phyloP scores from a whole-genome alignment of 2,113 vertebrate genomes.

The Melierax canorus region DNA sequence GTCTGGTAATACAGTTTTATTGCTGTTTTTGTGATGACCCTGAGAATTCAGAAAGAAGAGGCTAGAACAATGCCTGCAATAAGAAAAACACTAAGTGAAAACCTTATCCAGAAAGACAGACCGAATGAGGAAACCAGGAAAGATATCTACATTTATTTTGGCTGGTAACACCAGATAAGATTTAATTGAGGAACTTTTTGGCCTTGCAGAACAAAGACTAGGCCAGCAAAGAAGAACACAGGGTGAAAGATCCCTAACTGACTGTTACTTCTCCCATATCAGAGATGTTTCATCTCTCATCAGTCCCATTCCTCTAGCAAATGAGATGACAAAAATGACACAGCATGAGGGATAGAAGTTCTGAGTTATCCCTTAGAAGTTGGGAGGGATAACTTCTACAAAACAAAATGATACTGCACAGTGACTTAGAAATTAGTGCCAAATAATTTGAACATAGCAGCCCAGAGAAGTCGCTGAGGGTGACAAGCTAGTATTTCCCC shows the following conservation, averaged over 20 bases:
- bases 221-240: background rate
- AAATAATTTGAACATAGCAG: background rate
- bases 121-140: background rate
- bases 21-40: background rate
- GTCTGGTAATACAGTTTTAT: background rate
- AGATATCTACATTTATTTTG: background rate
- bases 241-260: background rate
- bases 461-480: background rate
- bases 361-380: background rate
- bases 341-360: background rate
- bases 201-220: background rate
- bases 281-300: background rate
- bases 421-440: background rate
- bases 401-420: background rate
- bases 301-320: background rate
- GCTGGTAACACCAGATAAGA: background rate
- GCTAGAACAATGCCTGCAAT: background rate
- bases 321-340: background rate
- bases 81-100: background rate
- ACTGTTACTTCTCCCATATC: background rate
- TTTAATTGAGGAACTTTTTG: background rate
- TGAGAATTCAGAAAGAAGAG: background rate
- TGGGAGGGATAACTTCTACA: background rate
- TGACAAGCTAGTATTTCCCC: background rate
- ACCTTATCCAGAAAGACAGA: background rate